Evolutionary conservation across 1,140 invertebrate species (phyloP), one percentile per base, ranked within the genome.

Genomic region (Drosophila biarmipes): DNA sequence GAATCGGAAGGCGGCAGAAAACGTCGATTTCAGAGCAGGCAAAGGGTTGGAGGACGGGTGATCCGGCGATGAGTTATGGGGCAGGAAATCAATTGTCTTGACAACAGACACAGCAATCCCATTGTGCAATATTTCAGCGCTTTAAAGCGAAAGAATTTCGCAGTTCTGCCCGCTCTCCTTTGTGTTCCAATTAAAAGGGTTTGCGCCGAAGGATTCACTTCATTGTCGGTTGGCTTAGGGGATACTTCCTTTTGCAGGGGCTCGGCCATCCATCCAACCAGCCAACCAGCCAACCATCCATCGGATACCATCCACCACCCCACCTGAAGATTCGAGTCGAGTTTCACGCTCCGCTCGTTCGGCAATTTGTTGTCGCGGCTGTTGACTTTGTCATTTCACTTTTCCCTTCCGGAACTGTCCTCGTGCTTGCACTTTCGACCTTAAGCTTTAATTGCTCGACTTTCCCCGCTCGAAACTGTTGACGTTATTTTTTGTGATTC

Each of bases 331-430:
- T 63, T 34, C 62, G 76, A 80, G 69, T 76, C 75, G 77, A 84
- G 76, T 80, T 86, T 84, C 72, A 79, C 62, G 80, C 59, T 85
- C 54, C 52, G 80, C 43, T 86, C 48, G 67, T 42, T 64, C 56
- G 58, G 81, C 80, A 85, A 86, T 85, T 85, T 77, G 80, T 81
- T 81, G 82, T 79, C 80, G 80, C 80, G 77, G 75, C 69, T 71
- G 80, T 82, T 84, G 77, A 80, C 80, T 86, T 80, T 86, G 63
- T 40, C 53, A 56, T 69, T 68, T 73, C 58, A 46, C 45, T 53
- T 77, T 63, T 24, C 61, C 38, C 54, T 45, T 52, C 34, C 55
- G 45, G 53, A 35, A 54, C 43, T 29, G 15, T 43, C 17, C 27
- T 5, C n/a, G 29, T 35, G 27, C 45, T 53, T 61, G 43, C 45